A percentile compares a stretch with the other conserved stretches of the same genome.
Evolutionary conservation across 2,797 vertebrate genomes (phyloP).

Genomic region (Acipenser oxyrinchus): DNA sequence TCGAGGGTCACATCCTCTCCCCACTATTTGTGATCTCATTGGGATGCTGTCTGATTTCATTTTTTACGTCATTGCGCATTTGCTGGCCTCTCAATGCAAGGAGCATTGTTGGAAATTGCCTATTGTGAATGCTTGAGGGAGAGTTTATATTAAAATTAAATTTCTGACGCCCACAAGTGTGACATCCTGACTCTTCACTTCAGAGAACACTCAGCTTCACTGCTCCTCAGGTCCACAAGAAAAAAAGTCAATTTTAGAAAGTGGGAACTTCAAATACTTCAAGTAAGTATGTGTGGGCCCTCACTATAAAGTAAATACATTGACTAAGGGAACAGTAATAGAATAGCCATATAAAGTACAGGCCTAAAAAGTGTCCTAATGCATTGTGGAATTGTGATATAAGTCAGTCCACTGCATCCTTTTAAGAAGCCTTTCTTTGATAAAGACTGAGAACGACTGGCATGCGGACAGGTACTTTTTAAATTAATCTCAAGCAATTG

Average conservation of each 20-base stretch:
- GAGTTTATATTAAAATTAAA: not conserved
- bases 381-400: too few relatives aligned
- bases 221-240: not conserved
- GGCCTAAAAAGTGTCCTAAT: too few relatives aligned
- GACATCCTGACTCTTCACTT: not conserved
- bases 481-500: not conserved
- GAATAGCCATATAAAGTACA: too few relatives aligned
- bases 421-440: too few relatives aligned
- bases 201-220: not conserved
- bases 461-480: not conserved
- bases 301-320: too few relatives aligned
- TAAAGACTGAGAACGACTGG: too few relatives aligned
- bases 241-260: not conserved
- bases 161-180: not conserved
- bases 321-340: too few relatives aligned
- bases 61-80: not conserved
- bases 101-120: not conserved
- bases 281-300: too few relatives aligned
- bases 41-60: not conserved
- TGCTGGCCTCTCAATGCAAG: not conserved
- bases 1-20: not conserved
- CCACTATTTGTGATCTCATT: not conserved
- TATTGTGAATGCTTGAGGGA: not conserved
- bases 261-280: too few relatives aligned
- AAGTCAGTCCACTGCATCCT: too few relatives aligned